Evolutionary conservation across 2,888 invertebrate species (phyloP).

Genomic region (Stramonita haemastoma): DNA sequence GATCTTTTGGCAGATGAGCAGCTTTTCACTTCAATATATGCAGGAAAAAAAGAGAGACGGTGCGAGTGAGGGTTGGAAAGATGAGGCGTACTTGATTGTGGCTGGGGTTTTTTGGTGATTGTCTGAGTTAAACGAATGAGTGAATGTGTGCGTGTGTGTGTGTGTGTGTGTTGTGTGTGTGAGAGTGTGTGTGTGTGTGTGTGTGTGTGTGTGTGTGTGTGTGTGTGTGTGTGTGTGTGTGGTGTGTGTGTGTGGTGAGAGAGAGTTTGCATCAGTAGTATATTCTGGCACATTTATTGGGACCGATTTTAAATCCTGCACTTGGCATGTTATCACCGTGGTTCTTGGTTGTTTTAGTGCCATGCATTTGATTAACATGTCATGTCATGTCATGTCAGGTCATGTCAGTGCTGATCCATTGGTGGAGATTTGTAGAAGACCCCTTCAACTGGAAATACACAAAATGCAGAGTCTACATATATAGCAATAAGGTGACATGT

Average conservation of each 20-base stretch:
- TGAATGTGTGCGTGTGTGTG: not conserved
- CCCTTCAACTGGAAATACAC: not conserved
- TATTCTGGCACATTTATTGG: too few relatives aligned
- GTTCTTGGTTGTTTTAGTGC: not conserved
- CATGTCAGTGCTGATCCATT: too few relatives aligned
- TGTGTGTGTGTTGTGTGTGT: not conserved
- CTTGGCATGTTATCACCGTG: too few relatives aligned
- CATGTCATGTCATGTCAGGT: too few relatives aligned
- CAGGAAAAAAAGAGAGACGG: too few relatives aligned
- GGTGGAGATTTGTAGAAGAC: not conserved
- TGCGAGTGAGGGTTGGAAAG: not conserved
- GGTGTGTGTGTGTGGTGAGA: too few relatives aligned
- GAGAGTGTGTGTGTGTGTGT: not conserved
- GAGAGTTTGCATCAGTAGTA: not conserved
- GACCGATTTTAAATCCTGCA: too few relatives aligned
- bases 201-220: not conserved
- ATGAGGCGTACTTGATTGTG: not conserved
- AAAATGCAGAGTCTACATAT: too few relatives aligned
- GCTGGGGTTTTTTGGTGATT: not conserved
- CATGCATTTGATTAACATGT: too few relatives aligned
- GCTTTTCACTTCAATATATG: not conserved
- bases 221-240: not conserved
- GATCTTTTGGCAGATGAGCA: not conserved
- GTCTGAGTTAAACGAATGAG: not conserved
- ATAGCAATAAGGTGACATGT: too few relatives aligned